Evolutionary conservation across 2,113 vertebrate genomes (phyloP).

Genomic region (Rynchops niger): DNA sequence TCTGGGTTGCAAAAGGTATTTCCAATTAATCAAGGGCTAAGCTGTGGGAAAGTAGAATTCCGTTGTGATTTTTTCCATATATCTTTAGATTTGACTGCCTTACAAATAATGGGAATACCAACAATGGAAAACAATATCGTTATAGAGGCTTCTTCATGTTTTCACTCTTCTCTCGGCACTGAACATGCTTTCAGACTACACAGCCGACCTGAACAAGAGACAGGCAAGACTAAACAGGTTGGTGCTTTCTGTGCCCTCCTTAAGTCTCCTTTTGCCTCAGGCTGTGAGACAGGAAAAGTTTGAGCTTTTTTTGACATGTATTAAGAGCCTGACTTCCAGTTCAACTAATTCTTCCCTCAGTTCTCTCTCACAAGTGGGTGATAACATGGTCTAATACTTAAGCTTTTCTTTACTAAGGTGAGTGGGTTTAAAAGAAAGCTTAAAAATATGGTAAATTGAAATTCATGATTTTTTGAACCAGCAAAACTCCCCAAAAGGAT

Average conservation of each 20-base stretch:
- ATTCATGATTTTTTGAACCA: not conserved
- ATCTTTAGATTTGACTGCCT: not conserved
- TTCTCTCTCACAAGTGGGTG: conserved; percentile 7
- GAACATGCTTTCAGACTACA: not conserved
- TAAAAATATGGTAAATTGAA: conserved; percentile 41
- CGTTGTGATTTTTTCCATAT: not conserved
- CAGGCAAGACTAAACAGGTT: not conserved
- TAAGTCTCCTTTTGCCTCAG: conserved; percentile 18
- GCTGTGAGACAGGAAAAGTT: not conserved
- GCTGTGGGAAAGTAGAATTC: not conserved
- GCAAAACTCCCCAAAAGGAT: not conserved
- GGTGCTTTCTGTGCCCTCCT: not conserved
- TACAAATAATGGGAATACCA: not conserved
- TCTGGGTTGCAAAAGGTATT: not conserved
- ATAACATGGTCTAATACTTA: conserved; percentile 22
- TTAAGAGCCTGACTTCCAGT: conserved; percentile 18
- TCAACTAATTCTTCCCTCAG: conserved; percentile 33
- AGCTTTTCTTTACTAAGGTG: not conserved
- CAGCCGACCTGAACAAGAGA: not conserved
- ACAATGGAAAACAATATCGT: not conserved
- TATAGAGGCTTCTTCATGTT: not conserved
- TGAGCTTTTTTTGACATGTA: not conserved
- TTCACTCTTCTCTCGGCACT: not conserved
- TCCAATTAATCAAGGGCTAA: not conserved
- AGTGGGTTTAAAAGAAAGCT: conserved; percentile 26